Evolutionary conservation across 23 tunicate species (phyloP), one percentile per base, ranked within the genome.

Genomic region (Aplidium turbinatum): DNA sequence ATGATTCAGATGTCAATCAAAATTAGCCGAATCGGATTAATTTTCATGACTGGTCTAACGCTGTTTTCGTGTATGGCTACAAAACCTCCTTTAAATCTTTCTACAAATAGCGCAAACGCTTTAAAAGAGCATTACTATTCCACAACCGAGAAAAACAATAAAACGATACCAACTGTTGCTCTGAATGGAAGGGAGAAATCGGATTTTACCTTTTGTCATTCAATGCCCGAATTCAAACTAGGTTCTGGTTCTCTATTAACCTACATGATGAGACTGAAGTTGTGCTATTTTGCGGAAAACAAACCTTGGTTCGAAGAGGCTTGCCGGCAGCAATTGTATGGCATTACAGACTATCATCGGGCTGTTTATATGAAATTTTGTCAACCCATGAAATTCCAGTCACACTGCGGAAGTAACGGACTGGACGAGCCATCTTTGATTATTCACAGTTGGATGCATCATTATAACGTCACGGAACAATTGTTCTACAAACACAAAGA

Each of bases 281-380:
- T 75, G 16, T 88, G 96, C 73, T 45, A 82, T 20, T 23, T 81
- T 11, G 31, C 35, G 7, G 73, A 42, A 29, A 63, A 52, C 9
- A 68, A 7, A 26, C 74, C 71, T 13, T 73, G 96, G 82, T 36
- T 81, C 35, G 57, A 60, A 0, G 35, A 56, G 2, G 86, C 33
- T 30, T 88, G 96, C 52, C n/a, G 18, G 18, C 29, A 58, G 9
- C 50, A 48, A 21, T 27, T 30, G 0, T 76, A 40, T 53, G 75
- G 70, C 19, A 13, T 75, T 5, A 81, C 78, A 18, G 87, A 69
- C 22, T 88, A 88, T 42, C 73, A 88, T 68, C 38, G 54, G 3
- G 79, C 67, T 3, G 69, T 81, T 19, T 86, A 86, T 64, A 2
- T 54, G 20, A 72, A 61, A 31, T 78, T 78, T 86, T 86, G 93